Percentiles rank a stretch among this genome's conserved stretches.
phyloP scores from a whole-genome alignment of 2,113 vertebrate genomes.

The Ascaphus truei region DNA sequence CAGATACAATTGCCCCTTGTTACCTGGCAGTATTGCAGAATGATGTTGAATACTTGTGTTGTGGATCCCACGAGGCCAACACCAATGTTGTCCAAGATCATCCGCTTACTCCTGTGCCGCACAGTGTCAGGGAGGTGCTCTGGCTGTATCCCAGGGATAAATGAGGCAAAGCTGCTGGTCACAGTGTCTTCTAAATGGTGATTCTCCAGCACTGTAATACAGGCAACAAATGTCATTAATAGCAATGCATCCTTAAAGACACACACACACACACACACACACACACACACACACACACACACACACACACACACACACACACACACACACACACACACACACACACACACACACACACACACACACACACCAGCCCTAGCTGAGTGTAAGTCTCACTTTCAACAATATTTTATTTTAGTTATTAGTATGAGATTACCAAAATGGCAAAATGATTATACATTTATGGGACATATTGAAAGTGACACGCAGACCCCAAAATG shows the following conservation, averaged over 20 bases:
- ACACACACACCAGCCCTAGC: too few relatives aligned
- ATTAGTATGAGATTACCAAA: too few relatives aligned
- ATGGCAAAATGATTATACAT: too few relatives aligned
- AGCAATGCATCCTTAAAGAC: background rate
- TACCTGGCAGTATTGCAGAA: constrained; percentile 78
- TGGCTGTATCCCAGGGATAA: constrained; percentile 63
- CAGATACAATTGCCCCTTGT: background rate
- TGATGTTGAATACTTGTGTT: constrained; percentile 69
- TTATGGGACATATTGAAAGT: too few relatives aligned
- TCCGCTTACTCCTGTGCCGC: constrained; percentile 77
- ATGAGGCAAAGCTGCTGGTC: constrained; percentile 75
- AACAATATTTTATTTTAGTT: too few relatives aligned
- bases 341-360: too few relatives aligned
- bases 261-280: background rate
- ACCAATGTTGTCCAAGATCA: constrained; percentile 84
- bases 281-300: too few relatives aligned
- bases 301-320: too few relatives aligned
- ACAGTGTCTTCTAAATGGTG: constrained; percentile 62
- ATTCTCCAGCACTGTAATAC: constrained; percentile 53
- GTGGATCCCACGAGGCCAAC: constrained; percentile 82
- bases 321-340: too few relatives aligned
- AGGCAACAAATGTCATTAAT: background rate
- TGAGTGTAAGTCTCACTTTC: too few relatives aligned
- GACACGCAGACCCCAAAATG: too few relatives aligned
- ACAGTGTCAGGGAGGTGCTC: constrained; percentile 63